Percentiles rank a stretch among this genome's conserved stretches.
These are phyloP conservation scores for Brienomyrus brachyistius DNA, from an alignment of 2,113 vertebrate genomes.

Conservation along the genomic window DNA sequence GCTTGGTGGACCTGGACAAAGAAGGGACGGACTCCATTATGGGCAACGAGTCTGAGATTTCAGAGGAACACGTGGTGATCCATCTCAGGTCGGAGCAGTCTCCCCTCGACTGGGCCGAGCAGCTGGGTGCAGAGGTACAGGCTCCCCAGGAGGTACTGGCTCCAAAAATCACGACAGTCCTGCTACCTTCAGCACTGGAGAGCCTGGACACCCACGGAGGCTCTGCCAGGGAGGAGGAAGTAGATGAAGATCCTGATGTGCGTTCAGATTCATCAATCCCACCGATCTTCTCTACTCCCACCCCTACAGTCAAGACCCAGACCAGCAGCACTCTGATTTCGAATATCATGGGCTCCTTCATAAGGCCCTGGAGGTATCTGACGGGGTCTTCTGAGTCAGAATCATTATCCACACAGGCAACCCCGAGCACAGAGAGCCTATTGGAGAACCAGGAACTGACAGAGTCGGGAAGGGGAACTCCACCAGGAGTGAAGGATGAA, in stretches of 20 bases:
- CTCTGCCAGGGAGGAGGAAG: conserved; percentile 49
- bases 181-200: conserved; percentile 30
- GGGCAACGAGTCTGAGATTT: conserved; percentile 56
- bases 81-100: conserved; percentile 41
- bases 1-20: conserved; percentile 45
- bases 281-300: conserved; percentile 16
- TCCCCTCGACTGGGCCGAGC: conserved; percentile 34
- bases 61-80: conserved; percentile 58
- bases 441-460: conserved; percentile 30
- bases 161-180: conserved; percentile 24
- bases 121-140: not conserved
- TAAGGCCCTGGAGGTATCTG: conserved; percentile 58
- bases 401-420: conserved; percentile 10
- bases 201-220: conserved; percentile 44
- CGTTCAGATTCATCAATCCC: conserved; percentile 27
- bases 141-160: conserved; percentile 22
- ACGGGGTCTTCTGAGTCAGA: conserved; percentile 28
- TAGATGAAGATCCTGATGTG: conserved; percentile 14
- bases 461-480: conserved; percentile 32
- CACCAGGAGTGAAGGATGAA: conserved; percentile 32
- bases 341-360: conserved; percentile 57
- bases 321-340: conserved; percentile 50
- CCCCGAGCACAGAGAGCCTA: conserved; percentile 26
- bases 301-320: conserved; percentile 44
- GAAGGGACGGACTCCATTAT: conserved; percentile 40